phyloP scores from a whole-genome alignment of 2,888 invertebrate species.

The Brenthis daphne region DNA sequence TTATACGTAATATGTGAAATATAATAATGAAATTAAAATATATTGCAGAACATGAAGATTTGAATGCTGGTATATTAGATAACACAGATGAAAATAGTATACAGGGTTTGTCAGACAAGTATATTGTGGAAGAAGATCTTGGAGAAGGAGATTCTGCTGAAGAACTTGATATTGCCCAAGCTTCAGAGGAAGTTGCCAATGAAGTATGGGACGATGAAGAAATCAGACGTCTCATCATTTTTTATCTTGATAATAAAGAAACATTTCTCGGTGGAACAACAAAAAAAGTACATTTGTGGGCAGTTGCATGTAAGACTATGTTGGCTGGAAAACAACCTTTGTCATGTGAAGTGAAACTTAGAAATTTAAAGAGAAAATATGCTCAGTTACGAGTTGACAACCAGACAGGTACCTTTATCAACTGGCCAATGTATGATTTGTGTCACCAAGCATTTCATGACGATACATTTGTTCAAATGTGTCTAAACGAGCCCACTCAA shows the following conservation, averaged over 20 bases:
- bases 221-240: conserved; percentile 60
- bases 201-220: conserved; percentile 65
- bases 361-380: conserved; percentile 58
- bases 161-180: conserved; percentile 38
- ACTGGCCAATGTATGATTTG: conserved; percentile 61
- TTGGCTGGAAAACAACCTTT: conserved; percentile 57
- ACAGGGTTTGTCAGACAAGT: conserved; percentile 43
- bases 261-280: conserved; percentile 58
- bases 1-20: too few relatives aligned
- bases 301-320: conserved; percentile 71
- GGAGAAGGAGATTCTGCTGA: conserved; percentile 46
- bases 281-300: conserved; percentile 65
- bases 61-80: conserved; percentile 40
- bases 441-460: conserved; percentile 69
- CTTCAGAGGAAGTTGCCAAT: conserved; percentile 39
- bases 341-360: conserved; percentile 60
- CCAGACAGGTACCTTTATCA: conserved; percentile 49
- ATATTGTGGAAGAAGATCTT: conserved; percentile 43
- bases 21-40: not conserved
- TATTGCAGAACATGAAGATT: conserved; percentile 57
- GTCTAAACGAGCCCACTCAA: conserved; percentile 36
- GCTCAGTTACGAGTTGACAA: conserved; percentile 50
- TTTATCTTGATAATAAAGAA: conserved; percentile 71
- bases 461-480: conserved; percentile 45
- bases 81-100: conserved; percentile 36